Evolutionary conservation across 1,140 invertebrate genomes (phyloP).

Genomic region (Oncopodura yosiiana): DNA sequence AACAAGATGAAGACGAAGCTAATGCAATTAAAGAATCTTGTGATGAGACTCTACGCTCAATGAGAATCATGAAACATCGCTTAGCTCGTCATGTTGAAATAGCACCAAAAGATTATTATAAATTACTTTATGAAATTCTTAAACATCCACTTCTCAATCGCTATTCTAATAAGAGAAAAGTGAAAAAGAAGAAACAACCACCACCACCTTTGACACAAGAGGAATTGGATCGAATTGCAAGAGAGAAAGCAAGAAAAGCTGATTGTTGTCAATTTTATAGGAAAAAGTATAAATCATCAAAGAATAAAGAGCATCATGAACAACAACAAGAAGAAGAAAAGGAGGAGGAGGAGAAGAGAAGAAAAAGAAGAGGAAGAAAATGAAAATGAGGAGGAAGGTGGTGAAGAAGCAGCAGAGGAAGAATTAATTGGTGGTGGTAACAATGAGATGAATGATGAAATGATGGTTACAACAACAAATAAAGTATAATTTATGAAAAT

Average conservation of each 20-base stretch:
- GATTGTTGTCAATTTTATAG: slow-evolving; percentile 22
- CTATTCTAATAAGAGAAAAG: slow-evolving; percentile 3
- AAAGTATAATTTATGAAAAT: no score
- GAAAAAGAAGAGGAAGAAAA: no score
- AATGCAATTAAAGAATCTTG: slow-evolving; percentile 21
- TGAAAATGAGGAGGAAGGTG: no score
- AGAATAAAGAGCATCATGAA: no score
- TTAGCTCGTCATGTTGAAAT: slow-evolving; percentile 22
- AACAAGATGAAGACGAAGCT: slow-evolving; percentile 15
- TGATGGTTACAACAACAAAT: no score
- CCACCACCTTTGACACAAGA: background rate
- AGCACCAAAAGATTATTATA: slow-evolving; percentile 15
- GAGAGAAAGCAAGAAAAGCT: background rate
- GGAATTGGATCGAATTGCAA: background rate
- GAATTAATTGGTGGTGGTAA: no score
- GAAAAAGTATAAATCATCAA: background rate
- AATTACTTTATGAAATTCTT: slow-evolving; percentile 14
- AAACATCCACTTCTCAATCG: slow-evolving; percentile 20
- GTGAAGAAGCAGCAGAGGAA: no score
- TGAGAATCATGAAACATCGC: slow-evolving; percentile 28
- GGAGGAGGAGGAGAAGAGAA: no score
- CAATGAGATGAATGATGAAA: no score
- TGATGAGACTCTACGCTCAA: slow-evolving; percentile 13
- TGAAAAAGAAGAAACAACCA: background rate
- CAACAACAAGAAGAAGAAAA: no score